These are phyloP conservation scores for Opisthograptis luteolata DNA, from an alignment of 2,888 invertebrate genomes.

Conservation along the genomic window DNA sequence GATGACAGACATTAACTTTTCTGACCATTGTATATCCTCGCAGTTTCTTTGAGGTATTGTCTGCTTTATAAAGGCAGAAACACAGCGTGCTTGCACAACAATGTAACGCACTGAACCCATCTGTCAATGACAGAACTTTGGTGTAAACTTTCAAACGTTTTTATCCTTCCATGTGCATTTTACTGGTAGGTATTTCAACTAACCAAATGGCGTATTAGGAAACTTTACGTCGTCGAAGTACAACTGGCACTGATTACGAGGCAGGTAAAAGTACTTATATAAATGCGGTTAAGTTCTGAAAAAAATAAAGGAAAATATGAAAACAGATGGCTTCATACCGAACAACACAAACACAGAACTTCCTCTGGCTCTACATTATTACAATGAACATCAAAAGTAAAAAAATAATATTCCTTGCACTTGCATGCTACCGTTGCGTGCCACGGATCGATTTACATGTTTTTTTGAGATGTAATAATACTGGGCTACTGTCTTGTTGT, in stretches of 20 bases:
- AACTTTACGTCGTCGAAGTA: neutral
- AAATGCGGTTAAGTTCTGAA: neutral
- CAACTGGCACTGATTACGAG: neutral
- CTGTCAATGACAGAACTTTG: too few relatives aligned
- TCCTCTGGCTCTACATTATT: constrained; percentile 21
- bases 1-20: constrained; percentile 13
- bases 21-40: constrained; percentile 3
- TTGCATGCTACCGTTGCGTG: constrained; percentile 67
- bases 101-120: too few relatives aligned
- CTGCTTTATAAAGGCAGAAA: neutral
- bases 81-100: neutral
- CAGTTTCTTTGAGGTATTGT: neutral
- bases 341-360: constrained; percentile 22
- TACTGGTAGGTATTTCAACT: neutral
- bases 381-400: constrained; percentile 27
- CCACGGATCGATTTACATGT: constrained; percentile 72
- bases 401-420: constrained; percentile 31
- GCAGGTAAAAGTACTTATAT: neutral
- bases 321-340: constrained; percentile 12
- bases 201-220: constrained; percentile 1
- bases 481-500: constrained; percentile 75
- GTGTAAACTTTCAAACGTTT: too few relatives aligned
- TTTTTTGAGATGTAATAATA: constrained; percentile 65
- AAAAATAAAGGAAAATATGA: constrained; percentile 2
- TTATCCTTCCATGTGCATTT: neutral